Conservation (phyloP, 2,888 invertebrate genomes). For the Morpho deidamia region DNA sequence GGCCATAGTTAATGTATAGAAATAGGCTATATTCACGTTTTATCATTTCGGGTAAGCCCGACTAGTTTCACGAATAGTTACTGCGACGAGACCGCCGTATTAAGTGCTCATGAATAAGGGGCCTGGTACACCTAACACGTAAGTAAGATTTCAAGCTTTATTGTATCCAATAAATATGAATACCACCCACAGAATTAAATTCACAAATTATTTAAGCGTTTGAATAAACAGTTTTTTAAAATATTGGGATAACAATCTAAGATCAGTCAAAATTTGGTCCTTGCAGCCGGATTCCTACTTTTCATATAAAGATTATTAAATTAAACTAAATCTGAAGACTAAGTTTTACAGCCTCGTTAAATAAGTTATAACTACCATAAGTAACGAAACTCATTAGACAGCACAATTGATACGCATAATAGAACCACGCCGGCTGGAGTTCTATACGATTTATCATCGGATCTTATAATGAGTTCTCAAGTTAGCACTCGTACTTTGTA, state of each 20-base stretch:
- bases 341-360: slow-evolving; percentile 6
- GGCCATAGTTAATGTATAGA: too few species aligned
- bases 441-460: slow-evolving; percentile 27
- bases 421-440: slow-evolving; percentile 10
- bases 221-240: too few species aligned
- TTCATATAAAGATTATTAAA: background rate
- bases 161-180: background rate
- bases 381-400: slow-evolving; percentile 23
- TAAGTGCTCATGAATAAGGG: too few species aligned
- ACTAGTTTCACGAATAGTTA: background rate
- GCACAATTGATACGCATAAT: slow-evolving; percentile 24
- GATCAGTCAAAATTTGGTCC: background rate
- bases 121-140: too few species aligned
- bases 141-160: too few species aligned
- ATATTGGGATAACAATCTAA: too few species aligned
- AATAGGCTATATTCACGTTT: too few species aligned
- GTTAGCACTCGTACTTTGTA: slow-evolving; percentile 24
- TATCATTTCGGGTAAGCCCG: too few species aligned
- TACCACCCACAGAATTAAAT: too few species aligned
- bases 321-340: background rate
- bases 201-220: too few species aligned
- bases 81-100: background rate
- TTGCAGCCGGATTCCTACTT: background rate
- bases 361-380: slow-evolving; percentile 17
- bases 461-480: slow-evolving; percentile 29